phyloP scores from a whole-genome alignment of 2,113 vertebrate species.

The Sialia sialis region DNA sequence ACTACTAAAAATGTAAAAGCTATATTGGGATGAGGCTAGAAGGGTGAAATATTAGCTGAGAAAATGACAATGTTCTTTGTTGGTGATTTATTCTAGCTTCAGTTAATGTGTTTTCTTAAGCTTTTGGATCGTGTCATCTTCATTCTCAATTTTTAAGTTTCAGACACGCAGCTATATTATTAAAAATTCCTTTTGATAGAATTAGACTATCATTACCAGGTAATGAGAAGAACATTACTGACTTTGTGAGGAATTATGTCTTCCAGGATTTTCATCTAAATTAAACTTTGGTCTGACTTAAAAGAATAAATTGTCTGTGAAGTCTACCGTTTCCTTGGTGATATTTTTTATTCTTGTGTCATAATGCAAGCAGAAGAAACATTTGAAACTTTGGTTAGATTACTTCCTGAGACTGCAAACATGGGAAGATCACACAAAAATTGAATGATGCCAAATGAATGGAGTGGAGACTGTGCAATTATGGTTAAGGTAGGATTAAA shows the following conservation, averaged over 20 bases:
- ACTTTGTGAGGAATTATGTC: constrained; percentile 64
- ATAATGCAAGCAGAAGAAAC: constrained; percentile 24
- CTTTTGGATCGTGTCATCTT: constrained; percentile 55
- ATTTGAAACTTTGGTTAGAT: constrained; percentile 42
- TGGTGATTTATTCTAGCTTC: constrained; percentile 61
- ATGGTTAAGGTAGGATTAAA: constrained; percentile 32
- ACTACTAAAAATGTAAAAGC: neutral
- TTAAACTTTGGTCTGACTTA: constrained; percentile 65
- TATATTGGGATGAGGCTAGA: neutral
- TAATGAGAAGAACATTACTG: constrained; percentile 66
- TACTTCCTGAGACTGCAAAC: neutral
- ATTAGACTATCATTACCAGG: constrained; percentile 68
- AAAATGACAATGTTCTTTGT: constrained; percentile 52
- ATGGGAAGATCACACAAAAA: constrained; percentile 24
- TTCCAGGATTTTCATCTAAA: constrained; percentile 68
- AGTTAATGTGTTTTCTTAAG: constrained; percentile 66
- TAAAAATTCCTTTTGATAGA: constrained; percentile 68
- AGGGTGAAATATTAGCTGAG: constrained; percentile 9
- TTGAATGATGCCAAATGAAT: constrained; percentile 25
- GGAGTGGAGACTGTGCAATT: constrained; percentile 13
- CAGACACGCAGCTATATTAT: constrained; percentile 62
- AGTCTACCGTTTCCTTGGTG: constrained; percentile 57
- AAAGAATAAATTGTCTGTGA: constrained; percentile 67
- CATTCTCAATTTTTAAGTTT: constrained; percentile 58
- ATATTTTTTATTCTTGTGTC: constrained; percentile 45